Conservation (phyloP, 2,888 invertebrate species). For the Drosophila testacea region DNA sequence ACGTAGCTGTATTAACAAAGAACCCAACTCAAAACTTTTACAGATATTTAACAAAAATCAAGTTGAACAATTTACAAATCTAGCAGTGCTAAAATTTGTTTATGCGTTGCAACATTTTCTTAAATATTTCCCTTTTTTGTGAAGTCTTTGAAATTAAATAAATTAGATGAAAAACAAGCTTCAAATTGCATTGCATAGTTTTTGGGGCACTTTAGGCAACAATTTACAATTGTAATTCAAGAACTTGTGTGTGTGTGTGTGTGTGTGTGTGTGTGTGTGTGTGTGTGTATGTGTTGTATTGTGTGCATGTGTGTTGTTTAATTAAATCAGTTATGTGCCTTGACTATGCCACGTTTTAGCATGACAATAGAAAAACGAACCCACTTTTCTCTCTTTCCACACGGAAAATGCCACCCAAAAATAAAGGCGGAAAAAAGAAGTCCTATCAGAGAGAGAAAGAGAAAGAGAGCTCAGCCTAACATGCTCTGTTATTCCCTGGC, state of each 20-base stretch:
- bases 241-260: constrained; percentile 14
- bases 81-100: not conserved
- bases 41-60: not conserved
- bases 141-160: constrained; percentile 2
- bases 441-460: not conserved
- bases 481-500: constrained; percentile 50
- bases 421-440: not conserved
- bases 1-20: not conserved
- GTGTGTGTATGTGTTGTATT: constrained; percentile 1
- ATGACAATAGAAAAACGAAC: constrained; percentile 50
- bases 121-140: not conserved
- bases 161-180: constrained; percentile 4
- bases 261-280: not conserved
- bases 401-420: not conserved
- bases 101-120: not conserved
- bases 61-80: not conserved
- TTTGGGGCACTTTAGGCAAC: constrained; percentile 13
- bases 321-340: constrained; percentile 55
- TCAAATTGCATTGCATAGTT: constrained; percentile 30
- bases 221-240: constrained; percentile 33
- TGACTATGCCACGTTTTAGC: constrained; percentile 49
- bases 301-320: constrained; percentile 34
- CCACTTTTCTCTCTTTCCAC: not conserved
- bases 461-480: not conserved
- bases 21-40: not conserved